Evolutionary conservation across 2,113 vertebrate genomes (phyloP).

Genomic region (Archocentrus centrarchus): DNA sequence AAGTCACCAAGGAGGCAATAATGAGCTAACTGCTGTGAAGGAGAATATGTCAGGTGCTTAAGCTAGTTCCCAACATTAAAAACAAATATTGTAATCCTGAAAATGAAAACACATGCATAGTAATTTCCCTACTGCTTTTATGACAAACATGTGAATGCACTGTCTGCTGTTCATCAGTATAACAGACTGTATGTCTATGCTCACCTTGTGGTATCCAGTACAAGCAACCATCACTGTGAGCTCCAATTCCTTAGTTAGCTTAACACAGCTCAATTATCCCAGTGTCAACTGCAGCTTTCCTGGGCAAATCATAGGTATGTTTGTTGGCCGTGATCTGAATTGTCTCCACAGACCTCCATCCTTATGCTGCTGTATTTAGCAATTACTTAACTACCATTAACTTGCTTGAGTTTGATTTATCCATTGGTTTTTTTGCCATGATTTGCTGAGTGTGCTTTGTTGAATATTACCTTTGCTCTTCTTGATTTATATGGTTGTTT

Average conservation of each 20-base stretch:
- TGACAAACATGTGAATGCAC: no score
- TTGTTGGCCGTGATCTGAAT: not conserved
- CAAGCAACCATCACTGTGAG: no score
- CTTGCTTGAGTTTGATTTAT: not conserved
- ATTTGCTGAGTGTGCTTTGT: not conserved
- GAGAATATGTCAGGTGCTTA: not conserved
- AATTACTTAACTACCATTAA: not conserved
- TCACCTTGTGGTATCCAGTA: no score
- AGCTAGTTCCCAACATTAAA: not conserved
- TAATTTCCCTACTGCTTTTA: no score
- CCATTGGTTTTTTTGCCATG: not conserved
- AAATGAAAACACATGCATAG: not conserved
- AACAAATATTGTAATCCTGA: not conserved
- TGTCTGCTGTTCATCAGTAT: no score
- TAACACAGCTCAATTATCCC: no score
- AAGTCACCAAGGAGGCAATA: not conserved
- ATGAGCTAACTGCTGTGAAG: not conserved
- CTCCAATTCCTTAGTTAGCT: no score
- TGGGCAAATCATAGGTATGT: no score
- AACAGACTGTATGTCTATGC: no score
- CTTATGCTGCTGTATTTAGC: not conserved
- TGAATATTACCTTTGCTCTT: not conserved
- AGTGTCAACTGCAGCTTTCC: no score
- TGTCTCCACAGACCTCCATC: not conserved
- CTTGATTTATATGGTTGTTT: constrained; percentile 2